Evolutionary conservation across 2,113 vertebrate species (phyloP), one percentile per base, ranked within the genome.

Genomic region (Picathartes gymnocephalus): DNA sequence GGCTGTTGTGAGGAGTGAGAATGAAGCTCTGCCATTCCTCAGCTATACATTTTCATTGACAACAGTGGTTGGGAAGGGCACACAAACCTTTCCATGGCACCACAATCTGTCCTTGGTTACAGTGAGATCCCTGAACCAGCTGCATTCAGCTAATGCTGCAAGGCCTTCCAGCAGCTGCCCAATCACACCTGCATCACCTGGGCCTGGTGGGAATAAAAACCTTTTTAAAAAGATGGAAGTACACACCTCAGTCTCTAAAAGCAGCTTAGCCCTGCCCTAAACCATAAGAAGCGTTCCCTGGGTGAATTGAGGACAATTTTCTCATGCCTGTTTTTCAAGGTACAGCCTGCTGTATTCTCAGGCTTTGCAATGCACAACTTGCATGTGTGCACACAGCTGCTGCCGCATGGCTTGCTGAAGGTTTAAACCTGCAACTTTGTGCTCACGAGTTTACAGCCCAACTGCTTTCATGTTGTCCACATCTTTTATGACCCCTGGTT

Each of bases 381-480:
- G 57, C 56, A 45, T 1, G 1, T 44, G 31, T 50, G 61, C 23
- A 23, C 7, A 11, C 39, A 64, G 79, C 83, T 86, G 90, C 76
- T 64, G 24, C 61, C 1, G 3, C n/a, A 15, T 1, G 0, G 0
- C 44, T 82, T 47, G 44, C 30, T 69, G 53, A 37, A 58, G 68
- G 72, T 92, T 86, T 44, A 72, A 86, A 86, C 72, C 57, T 72
- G 81, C 57, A 92, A 2, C 35, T 92, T 54, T 76, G n/a, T 76
- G 62, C 76, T 88, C 8, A 4, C 10, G 57, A 76, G 33, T 45
- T 80, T 60, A 61, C 45, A 68, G 45, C 50, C 62, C 15, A 45
- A 45, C 24, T 45, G 39, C 56, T 85, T 65, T 81, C 65, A 66
- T 31, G 15, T 74, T 3, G 3, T 50, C 47, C 48, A 18, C 31